Evolutionary conservation across 2,888 invertebrate species (phyloP), one percentile per base, ranked within the genome.

Genomic region (Meteorus cinctellus): DNA sequence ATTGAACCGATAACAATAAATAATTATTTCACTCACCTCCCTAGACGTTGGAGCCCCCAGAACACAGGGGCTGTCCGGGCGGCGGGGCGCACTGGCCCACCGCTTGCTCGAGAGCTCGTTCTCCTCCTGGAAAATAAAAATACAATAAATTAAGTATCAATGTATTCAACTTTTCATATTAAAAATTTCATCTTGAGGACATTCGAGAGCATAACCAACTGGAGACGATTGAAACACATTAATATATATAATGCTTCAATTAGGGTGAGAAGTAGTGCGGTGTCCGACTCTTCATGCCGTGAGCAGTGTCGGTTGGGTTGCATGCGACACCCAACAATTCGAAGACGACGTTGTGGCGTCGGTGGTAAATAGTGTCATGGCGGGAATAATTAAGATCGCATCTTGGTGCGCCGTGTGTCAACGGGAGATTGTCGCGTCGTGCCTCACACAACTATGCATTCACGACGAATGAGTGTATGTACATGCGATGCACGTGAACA

Each of bases 41-140:
- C 89, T 88, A 84, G 89, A 89, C 84, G 88, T 87, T 85, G 89
- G 89, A 83, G 89, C 84, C 89, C 89, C 89, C 84, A 89, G 85
- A 83, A 89, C 82, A 84, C 88, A 89, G 88, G 88, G 89, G 87
- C 89, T 88, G 86, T 87, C 88, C 84, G 89, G 93, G 93, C 90
- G 92, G 93, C 91, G 92, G 91, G 91, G 93, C 92, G 91, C 92
- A 90, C 90, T 91, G 90, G 90, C 92, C 93, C 92, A 93, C 93
- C 92, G 92, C 92, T 91, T 92, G 92, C 92, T 94, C 93, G 90
- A 89, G 89, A 92, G 90, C 91, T 92, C 93, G 90, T 92, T 92
- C 89, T 93, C 94, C 92, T 94, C 94, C 94, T 94, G 91, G 14
- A 93, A 92, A 85, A 91, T 90, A 19, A 78, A 79, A 55, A 74